Evolutionary conservation across 2,888 invertebrate species (phyloP).

Genomic region (Nasonovia ribisnigri): DNA sequence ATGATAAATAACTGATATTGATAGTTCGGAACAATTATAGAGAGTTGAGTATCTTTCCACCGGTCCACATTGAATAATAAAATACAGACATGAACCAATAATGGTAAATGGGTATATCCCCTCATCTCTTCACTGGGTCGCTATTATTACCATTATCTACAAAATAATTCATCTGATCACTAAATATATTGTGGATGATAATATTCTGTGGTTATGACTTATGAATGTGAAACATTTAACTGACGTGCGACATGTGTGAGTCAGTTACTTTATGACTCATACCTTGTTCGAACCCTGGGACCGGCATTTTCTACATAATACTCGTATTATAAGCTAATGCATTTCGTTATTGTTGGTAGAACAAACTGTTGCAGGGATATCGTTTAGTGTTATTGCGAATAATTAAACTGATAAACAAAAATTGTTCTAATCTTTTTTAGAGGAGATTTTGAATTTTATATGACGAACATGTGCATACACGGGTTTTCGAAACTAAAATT

Average conservation of each 20-base stretch:
- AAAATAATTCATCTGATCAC: neutral
- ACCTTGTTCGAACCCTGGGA: neutral
- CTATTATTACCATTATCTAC: neutral
- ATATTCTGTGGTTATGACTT: neutral
- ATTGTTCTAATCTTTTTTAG: neutral
- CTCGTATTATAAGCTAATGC: neutral
- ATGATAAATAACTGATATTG: neutral
- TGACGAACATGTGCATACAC: no score
- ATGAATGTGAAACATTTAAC: neutral
- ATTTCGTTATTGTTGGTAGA: neutral
- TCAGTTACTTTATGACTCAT: neutral
- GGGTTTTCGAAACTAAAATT: neutral
- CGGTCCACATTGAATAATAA: neutral
- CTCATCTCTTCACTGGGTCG: neutral
- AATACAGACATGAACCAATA: neutral
- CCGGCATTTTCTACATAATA: neutral
- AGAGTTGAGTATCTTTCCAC: neutral
- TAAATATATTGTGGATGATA: neutral
- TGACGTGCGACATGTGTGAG: neutral
- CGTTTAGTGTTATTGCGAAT: neutral
- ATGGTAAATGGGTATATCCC: no score
- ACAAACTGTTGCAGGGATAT: neutral
- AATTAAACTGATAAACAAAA: neutral
- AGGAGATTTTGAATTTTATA: neutral
- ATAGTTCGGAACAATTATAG: neutral